Percentiles rank a stretch among this genome's conserved stretches.
Evolutionary conservation across 2,113 vertebrate genomes (phyloP).

Genomic region (Percopsis transmontana): DNA sequence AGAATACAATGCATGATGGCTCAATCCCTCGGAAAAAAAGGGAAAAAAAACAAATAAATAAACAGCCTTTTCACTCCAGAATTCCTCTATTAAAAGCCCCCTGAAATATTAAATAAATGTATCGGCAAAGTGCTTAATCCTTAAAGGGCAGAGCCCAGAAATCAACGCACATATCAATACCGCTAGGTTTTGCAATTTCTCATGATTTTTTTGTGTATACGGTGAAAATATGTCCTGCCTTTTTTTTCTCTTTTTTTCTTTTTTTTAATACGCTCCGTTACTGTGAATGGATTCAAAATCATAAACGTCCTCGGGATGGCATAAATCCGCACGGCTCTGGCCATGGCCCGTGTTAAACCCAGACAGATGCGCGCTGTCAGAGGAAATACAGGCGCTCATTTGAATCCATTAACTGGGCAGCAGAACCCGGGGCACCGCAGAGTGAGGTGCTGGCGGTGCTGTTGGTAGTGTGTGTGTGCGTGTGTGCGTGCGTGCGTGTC

Average conservation of each 20-base stretch:
- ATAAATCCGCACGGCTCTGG: constrained; percentile 16
- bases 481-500: background rate
- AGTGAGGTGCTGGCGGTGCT: constrained; percentile 6
- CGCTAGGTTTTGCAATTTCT: background rate
- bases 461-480: background rate
- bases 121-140: constrained; percentile 2
- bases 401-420: constrained; percentile 72
- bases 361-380: constrained; percentile 78
- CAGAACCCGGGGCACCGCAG: constrained; percentile 12
- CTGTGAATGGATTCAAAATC: constrained; percentile 29
- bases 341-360: constrained; percentile 12
- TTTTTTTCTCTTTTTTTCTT: background rate
- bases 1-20: too few species aligned
- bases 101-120: background rate
- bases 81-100: background rate
- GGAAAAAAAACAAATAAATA: background rate
- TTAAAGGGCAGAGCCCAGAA: background rate
- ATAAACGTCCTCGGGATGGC: constrained; percentile 28
- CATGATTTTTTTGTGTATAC: constrained; percentile 16
- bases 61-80: background rate
- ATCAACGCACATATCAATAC: constrained; percentile 51
- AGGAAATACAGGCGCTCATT: constrained; percentile 69
- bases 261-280: constrained; percentile 37
- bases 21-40: background rate
- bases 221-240: constrained; percentile 6